phyloP scores from a whole-genome alignment of 1,140 invertebrate genomes.

The Papilio xuthus region DNA sequence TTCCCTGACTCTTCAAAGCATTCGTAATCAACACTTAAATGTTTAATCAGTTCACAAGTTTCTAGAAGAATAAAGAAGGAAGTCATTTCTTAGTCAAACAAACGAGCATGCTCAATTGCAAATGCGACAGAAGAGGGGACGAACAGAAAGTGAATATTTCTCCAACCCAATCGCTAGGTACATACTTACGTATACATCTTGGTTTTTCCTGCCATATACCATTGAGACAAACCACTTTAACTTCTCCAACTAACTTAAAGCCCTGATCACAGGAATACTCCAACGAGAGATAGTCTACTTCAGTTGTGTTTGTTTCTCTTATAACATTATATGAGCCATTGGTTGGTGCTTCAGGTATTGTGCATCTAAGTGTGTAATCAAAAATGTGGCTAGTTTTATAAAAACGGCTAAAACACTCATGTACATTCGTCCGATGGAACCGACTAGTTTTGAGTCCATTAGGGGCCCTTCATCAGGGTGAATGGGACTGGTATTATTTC shows the following conservation, averaged over 20 bases:
- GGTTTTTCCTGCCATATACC: slow-evolving; percentile 19
- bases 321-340: slow-evolving; percentile 11
- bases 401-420: too few species aligned
- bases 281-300: neutral
- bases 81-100: too few species aligned
- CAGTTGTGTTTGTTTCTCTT: neutral
- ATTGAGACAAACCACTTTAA: slow-evolving; percentile 1
- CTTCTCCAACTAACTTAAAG: neutral
- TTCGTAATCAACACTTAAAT: slow-evolving; percentile 21
- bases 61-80: slow-evolving; percentile 8
- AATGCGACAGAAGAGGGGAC: too few species aligned
- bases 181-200: slow-evolving; percentile 24
- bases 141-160: too few species aligned
- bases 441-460: too few species aligned
- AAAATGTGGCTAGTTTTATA: neutral
- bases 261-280: slow-evolving; percentile 20
- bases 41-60: slow-evolving; percentile 23
- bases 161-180: too few species aligned
- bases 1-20: slow-evolving; percentile 10
- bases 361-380: slow-evolving; percentile 23
- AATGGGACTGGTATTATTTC: too few species aligned
- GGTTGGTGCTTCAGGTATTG: neutral
- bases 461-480: too few species aligned
- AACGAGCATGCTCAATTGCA: too few species aligned
- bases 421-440: too few species aligned